Percentiles rank a stretch among this genome's conserved stretches.
Evolutionary conservation across 2,113 vertebrate genomes (phyloP).

Genomic region (Pipa parva): DNA sequence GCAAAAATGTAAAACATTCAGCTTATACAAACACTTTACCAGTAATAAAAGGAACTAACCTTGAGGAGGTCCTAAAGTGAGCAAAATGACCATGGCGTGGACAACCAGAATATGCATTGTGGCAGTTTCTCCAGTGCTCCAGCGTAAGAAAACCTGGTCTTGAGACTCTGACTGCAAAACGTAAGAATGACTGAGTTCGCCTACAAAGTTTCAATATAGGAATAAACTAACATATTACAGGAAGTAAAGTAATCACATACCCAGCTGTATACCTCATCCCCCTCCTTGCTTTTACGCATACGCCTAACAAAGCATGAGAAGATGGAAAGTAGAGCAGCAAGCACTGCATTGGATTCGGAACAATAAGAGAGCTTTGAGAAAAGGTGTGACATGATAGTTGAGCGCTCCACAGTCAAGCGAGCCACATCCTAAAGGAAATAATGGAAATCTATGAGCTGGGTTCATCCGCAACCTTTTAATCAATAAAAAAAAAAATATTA

Average conservation of each 20-base stretch:
- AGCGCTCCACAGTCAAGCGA: conserved; percentile 91
- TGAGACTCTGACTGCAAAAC: conserved; percentile 85
- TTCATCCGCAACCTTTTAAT: background rate
- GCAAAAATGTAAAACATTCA: too few relatives aligned
- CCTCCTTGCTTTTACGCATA: conserved; percentile 96
- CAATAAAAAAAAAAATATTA: background rate
- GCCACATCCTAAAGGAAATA: conserved; percentile 78
- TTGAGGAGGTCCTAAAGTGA: conserved; percentile 87
- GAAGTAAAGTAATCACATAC: conserved; percentile 56
- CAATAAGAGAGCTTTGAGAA: conserved; percentile 84
- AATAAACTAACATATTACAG: too few relatives aligned
- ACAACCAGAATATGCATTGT: conserved; percentile 98
- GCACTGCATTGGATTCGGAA: conserved; percentile 78
- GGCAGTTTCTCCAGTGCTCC: conserved; percentile 90
- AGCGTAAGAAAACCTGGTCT: conserved; percentile 95
- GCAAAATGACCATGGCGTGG: conserved; percentile 95
- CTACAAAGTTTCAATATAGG: too few relatives aligned
- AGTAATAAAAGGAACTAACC: conserved; percentile 57
- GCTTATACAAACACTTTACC: too few relatives aligned
- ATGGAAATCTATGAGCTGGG: background rate
- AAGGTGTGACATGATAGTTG: conserved; percentile 95
- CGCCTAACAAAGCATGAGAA: conserved; percentile 85
- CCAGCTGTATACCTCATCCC: conserved; percentile 97
- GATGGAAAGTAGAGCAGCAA: conserved; percentile 83
- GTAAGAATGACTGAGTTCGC: too few relatives aligned